A percentile compares a stretch with the other conserved stretches of the same genome.
Conservation (phyloP, 2,113 vertebrate species). For the Rhea pennata region DNA sequence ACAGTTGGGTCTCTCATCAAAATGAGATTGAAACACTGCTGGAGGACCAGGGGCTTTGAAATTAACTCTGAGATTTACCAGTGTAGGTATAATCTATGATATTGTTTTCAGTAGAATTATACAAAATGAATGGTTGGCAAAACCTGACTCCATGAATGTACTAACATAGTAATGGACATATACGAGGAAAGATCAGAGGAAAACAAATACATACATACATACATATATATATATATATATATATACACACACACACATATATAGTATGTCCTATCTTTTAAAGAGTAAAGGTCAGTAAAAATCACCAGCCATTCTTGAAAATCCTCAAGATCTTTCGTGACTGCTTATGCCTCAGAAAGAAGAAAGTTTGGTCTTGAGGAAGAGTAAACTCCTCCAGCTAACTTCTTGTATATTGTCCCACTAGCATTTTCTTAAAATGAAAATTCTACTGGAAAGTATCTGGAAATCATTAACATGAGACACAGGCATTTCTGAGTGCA, state of each 20-base stretch:
- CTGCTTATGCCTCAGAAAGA: background rate
- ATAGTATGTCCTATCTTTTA: background rate
- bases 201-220: background rate
- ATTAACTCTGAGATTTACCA: background rate
- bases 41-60: background rate
- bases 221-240: no score
- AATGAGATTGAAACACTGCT: background rate
- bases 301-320: background rate
- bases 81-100: background rate
- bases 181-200: background rate
- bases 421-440: constrained; percentile 54
- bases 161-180: constrained; percentile 2
- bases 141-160: background rate
- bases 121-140: background rate
- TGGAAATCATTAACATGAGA: constrained; percentile 61
- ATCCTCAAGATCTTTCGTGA: constrained; percentile 22
- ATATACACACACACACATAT: no score
- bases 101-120: background rate
- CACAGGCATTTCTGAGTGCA: constrained; percentile 46
- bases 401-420: constrained; percentile 12
- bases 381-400: background rate
- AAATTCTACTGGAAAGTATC: constrained; percentile 29
- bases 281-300: background rate
- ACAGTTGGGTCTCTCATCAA: background rate
- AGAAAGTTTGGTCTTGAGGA: constrained; percentile 13